Base-by-base conservation (phyloP, 1,140 invertebrate genomes). In the Heliconius himera region DNA sequence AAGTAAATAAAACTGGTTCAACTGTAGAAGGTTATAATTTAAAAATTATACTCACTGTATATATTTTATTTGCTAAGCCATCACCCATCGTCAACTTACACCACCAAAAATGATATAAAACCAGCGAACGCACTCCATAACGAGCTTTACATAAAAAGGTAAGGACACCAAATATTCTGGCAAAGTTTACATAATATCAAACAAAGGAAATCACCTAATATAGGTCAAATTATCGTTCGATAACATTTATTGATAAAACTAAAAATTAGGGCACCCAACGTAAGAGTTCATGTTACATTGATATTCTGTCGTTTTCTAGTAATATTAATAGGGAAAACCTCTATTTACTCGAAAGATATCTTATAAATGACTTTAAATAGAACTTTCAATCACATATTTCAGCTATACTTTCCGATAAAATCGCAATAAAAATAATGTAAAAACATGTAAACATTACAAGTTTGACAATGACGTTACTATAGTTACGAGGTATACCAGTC, bases 11-110 rank as follows among this genome's bases (percentile, higher is more conserved):
- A 4, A 60, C 8, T n/a, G 18, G 8, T 22, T 60, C n/a, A 9
- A 22, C 8, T 60, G 8, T 60, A 60, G 3, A 60, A 11, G n/a
- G 8, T 3, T 20, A 56, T n/a, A 9, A 22, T 22, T 11, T 56
- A 9, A 1, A n/a, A 56, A 22, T 22, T 56, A 74, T 73, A 82
- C 74, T 76, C 80, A 89, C 87, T 79, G 78, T 84, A 54, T 72
- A 75, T 72, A 70, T 82, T 18, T 41, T 81, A 41, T 80, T 73
- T 38, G 36, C n/a, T 70, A 75, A 84, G 79, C 77, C 70, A 78
- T 81, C 77, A 79, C 83, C 84, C 88, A 89, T 89, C 29, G 74
- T 89, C 87, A 88, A 74, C 83, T 89, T 73, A 22, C 76, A 60
- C 73, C 46, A 60, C 38, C 33, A 46, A 74, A 70, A 26, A 54